phyloP scores from a whole-genome alignment of 2,113 vertebrate genomes.

The Hylia prasina region DNA sequence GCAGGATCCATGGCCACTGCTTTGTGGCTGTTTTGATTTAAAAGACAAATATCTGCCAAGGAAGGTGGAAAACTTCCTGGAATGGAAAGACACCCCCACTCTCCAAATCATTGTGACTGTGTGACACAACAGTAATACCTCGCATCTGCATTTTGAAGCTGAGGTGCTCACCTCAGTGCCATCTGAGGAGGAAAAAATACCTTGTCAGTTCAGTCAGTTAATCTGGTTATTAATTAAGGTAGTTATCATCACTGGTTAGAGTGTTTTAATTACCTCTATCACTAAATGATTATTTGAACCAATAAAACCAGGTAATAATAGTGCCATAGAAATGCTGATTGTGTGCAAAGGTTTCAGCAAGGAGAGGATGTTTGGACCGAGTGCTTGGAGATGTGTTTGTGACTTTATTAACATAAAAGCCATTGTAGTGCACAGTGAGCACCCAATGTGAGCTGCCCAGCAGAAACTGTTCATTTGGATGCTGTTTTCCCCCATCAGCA shows the following conservation, averaged over 20 bases:
- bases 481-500: not conserved
- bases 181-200: not conserved
- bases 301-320: not conserved
- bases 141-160: not conserved
- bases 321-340: not conserved
- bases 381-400: not conserved
- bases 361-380: not conserved
- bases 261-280: not conserved
- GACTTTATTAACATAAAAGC: not conserved
- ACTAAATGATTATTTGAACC: not conserved
- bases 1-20: not conserved
- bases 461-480: not conserved
- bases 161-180: not conserved
- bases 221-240: not conserved
- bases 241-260: not conserved
- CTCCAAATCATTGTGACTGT: not conserved
- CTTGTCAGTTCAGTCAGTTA: not conserved
- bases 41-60: not conserved
- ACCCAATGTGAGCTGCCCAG: accelerated
- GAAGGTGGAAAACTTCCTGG: not conserved
- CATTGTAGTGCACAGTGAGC: not conserved
- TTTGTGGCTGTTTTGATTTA: not conserved
- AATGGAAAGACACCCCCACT: not conserved
- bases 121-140: not conserved
- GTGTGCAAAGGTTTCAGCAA: not conserved